phyloP scores from a whole-genome alignment of 2,113 vertebrate genomes.

The Paraplagusia blochii region DNA sequence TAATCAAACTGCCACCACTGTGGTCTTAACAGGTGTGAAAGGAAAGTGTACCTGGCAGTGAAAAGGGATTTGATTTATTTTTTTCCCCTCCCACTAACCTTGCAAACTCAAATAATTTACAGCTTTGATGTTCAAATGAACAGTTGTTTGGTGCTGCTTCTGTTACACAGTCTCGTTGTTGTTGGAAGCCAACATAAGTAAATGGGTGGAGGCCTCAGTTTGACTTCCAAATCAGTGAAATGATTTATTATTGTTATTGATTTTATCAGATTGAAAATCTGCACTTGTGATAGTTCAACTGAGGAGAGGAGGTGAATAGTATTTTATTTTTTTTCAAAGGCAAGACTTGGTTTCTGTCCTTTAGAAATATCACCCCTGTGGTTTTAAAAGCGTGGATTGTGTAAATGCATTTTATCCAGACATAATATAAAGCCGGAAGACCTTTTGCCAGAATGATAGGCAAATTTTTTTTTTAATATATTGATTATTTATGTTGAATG shows the following conservation, averaged over 20 bases:
- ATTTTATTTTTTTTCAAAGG: too few relatives aligned
- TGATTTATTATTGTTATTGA: too few relatives aligned
- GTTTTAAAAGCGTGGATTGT: constrained; percentile 23
- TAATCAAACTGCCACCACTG: constrained; percentile 45
- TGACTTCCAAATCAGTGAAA: too few relatives aligned
- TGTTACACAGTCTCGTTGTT: neutral
- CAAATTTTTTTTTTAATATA: neutral
- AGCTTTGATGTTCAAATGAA: too few relatives aligned
- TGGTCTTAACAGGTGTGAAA: constrained; percentile 3
- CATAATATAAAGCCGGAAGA: neutral
- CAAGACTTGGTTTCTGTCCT: neutral
- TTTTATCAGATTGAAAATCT: neutral
- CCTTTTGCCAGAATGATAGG: constrained; percentile 8
- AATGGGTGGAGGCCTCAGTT: neutral
- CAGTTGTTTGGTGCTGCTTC: neutral
- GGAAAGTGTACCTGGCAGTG: neutral
- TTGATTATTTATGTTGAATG: neutral
- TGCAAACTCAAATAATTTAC: too few relatives aligned
- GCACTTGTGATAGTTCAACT: neutral
- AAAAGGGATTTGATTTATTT: neutral
- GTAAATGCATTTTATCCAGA: constrained; percentile 35
- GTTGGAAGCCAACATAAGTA: constrained; percentile 2
- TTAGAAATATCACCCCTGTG: constrained; percentile 19
- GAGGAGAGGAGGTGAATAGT: constrained; percentile 12
- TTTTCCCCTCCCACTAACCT: too few relatives aligned